Evolutionary conservation across 2,113 vertebrate species (phyloP).

Genomic region (Aphelocoma coerulescens): DNA sequence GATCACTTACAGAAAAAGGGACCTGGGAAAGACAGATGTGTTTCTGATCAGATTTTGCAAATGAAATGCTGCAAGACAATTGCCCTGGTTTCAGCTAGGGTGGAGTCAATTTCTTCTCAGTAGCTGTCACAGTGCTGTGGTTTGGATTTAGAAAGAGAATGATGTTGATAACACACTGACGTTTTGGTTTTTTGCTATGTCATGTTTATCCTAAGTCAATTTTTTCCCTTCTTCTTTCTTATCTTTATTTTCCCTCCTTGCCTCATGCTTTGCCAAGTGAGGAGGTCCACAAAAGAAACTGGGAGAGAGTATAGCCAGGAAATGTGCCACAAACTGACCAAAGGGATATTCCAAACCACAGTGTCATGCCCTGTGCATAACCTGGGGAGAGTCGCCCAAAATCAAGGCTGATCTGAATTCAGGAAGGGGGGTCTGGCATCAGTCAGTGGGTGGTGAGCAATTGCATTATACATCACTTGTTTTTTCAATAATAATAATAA

Average conservation of each 20-base stretch:
- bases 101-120: background rate
- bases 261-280: background rate
- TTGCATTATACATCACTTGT: background rate
- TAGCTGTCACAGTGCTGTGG: background rate
- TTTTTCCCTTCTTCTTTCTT: background rate
- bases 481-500: background rate
- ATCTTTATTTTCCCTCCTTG: background rate
- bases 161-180: background rate
- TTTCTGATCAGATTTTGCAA: background rate
- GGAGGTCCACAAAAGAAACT: background rate
- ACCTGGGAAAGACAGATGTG: background rate
- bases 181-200: background rate
- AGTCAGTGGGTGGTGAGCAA: background rate
- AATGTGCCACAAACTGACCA: background rate
- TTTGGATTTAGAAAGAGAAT: background rate
- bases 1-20: background rate
- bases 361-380: background rate
- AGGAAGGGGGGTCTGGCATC: background rate
- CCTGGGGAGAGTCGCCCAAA: too few species aligned
- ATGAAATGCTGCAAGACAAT: background rate
- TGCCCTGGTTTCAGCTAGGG: background rate
- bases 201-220: too few species aligned
- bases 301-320: background rate
- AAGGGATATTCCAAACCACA: background rate
- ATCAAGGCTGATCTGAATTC: fast-evolving